Conservation (phyloP, 2,113 vertebrate species). For the Actinemys pallida region DNA sequence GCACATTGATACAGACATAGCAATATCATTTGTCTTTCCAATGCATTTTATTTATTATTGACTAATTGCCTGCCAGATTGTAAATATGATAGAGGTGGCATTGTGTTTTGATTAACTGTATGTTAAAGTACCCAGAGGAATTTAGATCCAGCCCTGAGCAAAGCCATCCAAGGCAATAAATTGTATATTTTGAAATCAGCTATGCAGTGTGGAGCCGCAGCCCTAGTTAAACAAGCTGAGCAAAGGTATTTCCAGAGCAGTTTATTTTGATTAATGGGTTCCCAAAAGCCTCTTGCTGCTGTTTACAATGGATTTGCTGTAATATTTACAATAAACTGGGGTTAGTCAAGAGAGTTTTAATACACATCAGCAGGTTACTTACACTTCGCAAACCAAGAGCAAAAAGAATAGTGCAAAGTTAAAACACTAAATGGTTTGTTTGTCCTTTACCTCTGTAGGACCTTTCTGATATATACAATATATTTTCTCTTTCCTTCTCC, state of each 20-base stretch:
- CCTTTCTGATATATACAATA: background rate
- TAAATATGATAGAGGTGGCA: constrained; percentile 78
- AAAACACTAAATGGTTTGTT: background rate
- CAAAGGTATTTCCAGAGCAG: constrained; percentile 75
- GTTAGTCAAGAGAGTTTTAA: constrained; percentile 74
- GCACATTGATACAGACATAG: constrained; percentile 71
- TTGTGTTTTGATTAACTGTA: constrained; percentile 80
- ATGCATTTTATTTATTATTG: constrained; percentile 78
- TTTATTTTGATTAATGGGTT: constrained; percentile 88
- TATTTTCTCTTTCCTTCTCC: background rate
- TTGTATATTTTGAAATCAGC: constrained; percentile 79
- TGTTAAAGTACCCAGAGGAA: constrained; percentile 74
- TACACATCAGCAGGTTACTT: constrained; percentile 64
- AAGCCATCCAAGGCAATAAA: constrained; percentile 81
- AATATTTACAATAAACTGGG: constrained; percentile 85
- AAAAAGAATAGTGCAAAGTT: background rate
- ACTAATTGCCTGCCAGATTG: constrained; percentile 83
- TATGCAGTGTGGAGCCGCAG: constrained; percentile 65
- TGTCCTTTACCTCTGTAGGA: background rate
- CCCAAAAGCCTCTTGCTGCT: constrained; percentile 84
- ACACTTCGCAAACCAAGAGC: background rate
- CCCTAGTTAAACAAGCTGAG: constrained; percentile 82
- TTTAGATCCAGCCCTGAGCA: constrained; percentile 66
- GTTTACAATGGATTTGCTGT: constrained; percentile 85
- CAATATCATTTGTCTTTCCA: constrained; percentile 69